Evolutionary conservation across 2,888 invertebrate species (phyloP).

Genomic region (Andrena praecox): DNA sequence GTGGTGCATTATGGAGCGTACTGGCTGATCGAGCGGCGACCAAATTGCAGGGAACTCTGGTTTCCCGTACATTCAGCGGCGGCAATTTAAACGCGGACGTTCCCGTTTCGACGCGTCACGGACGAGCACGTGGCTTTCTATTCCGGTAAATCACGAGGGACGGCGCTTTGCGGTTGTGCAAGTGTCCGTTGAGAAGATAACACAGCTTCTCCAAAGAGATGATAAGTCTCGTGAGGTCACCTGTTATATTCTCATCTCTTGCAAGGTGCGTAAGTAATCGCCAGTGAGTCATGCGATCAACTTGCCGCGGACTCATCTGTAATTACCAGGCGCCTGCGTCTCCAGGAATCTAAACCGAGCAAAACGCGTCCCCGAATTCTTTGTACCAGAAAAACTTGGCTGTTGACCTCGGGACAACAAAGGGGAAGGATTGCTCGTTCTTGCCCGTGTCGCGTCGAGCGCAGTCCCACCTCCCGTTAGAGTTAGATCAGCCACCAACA

Average conservation of each 20-base stretch:
- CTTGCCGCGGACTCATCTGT: not conserved
- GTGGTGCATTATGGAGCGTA: not conserved
- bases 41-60: slow-evolving; percentile 5
- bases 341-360: not conserved
- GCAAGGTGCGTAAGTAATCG: not conserved
- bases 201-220: no score
- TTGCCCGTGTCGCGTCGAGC: no score
- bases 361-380: not conserved
- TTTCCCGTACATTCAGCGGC: slow-evolving; percentile 6
- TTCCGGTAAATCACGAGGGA: no score
- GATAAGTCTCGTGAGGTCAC: not conserved
- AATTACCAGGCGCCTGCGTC: not conserved
- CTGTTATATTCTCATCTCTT: slow-evolving; percentile 15
- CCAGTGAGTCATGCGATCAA: slow-evolving; percentile 30
- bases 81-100: not conserved
- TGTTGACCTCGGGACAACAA: not conserved
- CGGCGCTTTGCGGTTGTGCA: not conserved
- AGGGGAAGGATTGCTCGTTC: not conserved
- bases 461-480: not conserved
- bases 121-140: not conserved
- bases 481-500: not conserved
- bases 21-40: slow-evolving; percentile 3
- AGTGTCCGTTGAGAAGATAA: not conserved
- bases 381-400: not conserved
- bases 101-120: not conserved